Base-by-base conservation (phyloP, 2,113 vertebrate genomes). In the Choloepus hoffmanni region DNA sequence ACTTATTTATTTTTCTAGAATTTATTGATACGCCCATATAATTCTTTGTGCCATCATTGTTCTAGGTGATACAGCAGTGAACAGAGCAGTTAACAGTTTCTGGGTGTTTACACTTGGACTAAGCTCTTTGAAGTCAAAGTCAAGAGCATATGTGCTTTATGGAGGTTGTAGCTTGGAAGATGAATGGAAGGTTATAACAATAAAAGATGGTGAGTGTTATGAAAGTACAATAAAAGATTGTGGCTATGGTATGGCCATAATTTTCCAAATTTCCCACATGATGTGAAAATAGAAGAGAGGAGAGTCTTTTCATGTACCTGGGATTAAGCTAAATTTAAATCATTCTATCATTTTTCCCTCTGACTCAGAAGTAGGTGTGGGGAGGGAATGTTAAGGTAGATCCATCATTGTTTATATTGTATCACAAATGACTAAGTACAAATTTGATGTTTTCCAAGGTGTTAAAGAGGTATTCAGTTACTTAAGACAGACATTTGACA, bases 61-160 rank as follows among this genome's bases (percentile, higher is more conserved):
- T 26, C 53, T 5, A 6, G 6, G 45, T 3, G 13, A 7, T 26
- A 36, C 0, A 53, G 5, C 18, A 11, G 16, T 11, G n/a, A 63
- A 21, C 16, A 11, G 82, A 30, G 28, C 26, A 40, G 26, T 6
- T n/a, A 7, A 9, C 53, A 11, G 12, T 43, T 14, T 90, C 21
- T 26, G 76, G 58, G 11, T 30, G 5, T n/a, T 62, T 48, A 18
- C 21, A 19, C 28, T 10, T 1, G 3, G 23, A 23, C 21, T 76
- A 18, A 89, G 18, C 5, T 11, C 58, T 43, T 53, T n/a, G 45
- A 81, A 10, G 5, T 43, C 26, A 43, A 33, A 83, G 15, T 55
- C 43, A 23, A 43, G n/a, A n/a, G 10, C 45, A 45, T 9, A 63
- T 23, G 21, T 19, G 18, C 21, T 81, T 53, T 13, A n/a, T 1